Percentiles rank a stretch among this genome's conserved stretches.
These are phyloP conservation scores for Eutolmus rufibarbis DNA, from an alignment of 2,888 invertebrate species.

Conservation along the genomic window DNA sequence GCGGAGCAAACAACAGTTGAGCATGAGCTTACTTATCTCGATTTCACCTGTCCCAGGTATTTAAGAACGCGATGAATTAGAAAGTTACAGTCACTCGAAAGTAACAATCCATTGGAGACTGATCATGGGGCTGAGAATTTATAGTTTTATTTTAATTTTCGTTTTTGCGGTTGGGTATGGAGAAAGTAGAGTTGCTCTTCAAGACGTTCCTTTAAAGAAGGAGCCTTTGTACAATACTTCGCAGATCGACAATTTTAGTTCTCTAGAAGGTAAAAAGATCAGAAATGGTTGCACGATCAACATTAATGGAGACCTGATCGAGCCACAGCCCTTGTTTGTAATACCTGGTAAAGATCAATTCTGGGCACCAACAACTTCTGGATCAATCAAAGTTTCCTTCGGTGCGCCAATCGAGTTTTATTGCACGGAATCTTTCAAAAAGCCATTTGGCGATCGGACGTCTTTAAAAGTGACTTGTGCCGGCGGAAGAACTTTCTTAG, in stretches of 20 bases:
- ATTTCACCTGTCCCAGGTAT: constrained; percentile 29
- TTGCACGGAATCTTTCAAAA: constrained; percentile 51
- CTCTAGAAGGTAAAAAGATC: not conserved
- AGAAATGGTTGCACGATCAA: not conserved
- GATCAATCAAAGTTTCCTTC: constrained; percentile 53
- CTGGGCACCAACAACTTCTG: constrained; percentile 54
- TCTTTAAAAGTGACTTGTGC: constrained; percentile 54
- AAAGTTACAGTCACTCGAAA: not conserved
- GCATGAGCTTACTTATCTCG: constrained; percentile 19
- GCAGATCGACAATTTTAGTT: not conserved
- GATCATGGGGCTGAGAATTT: not conserved
- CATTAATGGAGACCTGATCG: constrained; percentile 48
- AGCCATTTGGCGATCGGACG: constrained; percentile 47
- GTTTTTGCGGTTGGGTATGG: not conserved
- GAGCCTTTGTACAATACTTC: not conserved
- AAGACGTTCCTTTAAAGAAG: not conserved
- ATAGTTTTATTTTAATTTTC: not conserved
- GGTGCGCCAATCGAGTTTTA: constrained; percentile 55
- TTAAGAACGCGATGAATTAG: constrained; percentile 16
- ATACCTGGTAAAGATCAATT: constrained; percentile 57
- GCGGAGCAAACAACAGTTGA: not conserved
- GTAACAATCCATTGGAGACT: not conserved
- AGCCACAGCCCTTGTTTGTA: constrained; percentile 69
- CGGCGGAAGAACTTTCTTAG: constrained; percentile 51
- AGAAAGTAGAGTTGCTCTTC: not conserved